These are phyloP conservation scores for Druceiella hillmani DNA, from an alignment of 2,888 invertebrate genomes.

Conservation along the genomic window DNA sequence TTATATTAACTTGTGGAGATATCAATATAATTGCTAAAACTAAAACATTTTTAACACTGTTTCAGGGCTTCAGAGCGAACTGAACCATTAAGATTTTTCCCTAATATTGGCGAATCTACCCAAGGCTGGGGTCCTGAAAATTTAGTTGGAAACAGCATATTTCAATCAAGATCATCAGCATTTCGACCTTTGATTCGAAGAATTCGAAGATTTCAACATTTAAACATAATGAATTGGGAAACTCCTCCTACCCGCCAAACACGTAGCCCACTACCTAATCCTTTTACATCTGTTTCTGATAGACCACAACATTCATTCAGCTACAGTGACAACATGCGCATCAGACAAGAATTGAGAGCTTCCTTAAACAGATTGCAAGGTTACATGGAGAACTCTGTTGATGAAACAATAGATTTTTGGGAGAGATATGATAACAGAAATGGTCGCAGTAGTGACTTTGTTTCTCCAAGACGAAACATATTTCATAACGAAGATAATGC, in stretches of 20 bases:
- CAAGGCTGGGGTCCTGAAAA: neutral
- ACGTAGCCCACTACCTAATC: too few relatives aligned
- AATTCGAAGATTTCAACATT: slow-evolving; percentile 1
- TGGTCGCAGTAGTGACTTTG: too few relatives aligned
- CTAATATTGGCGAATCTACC: neutral
- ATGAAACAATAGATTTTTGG: slow-evolving; percentile 16
- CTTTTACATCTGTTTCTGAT: too few relatives aligned
- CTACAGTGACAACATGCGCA: neutral
- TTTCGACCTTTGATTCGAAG: slow-evolving; percentile 38
- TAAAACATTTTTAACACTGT: too few relatives aligned
- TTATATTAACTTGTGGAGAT: too few relatives aligned
- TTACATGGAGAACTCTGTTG: slow-evolving; percentile 17
- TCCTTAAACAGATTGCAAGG: slow-evolving; percentile 16
- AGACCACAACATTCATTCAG: too few relatives aligned
- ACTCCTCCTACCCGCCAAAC: neutral
- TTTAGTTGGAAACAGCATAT: slow-evolving; percentile 23
- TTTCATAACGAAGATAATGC: too few relatives aligned
- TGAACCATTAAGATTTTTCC: slow-evolving; percentile 22
- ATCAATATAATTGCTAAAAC: too few relatives aligned
- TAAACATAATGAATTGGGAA: too few relatives aligned
- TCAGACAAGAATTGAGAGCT: slow-evolving; percentile 11
- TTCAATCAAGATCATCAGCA: slow-evolving; percentile 41
- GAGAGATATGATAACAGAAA: slow-evolving; percentile 11
- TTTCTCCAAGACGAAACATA: too few relatives aligned
- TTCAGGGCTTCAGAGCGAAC: too few relatives aligned